Evolutionary conservation across 2,113 vertebrate genomes (phyloP).

Genomic region (Phaetusa simplex): DNA sequence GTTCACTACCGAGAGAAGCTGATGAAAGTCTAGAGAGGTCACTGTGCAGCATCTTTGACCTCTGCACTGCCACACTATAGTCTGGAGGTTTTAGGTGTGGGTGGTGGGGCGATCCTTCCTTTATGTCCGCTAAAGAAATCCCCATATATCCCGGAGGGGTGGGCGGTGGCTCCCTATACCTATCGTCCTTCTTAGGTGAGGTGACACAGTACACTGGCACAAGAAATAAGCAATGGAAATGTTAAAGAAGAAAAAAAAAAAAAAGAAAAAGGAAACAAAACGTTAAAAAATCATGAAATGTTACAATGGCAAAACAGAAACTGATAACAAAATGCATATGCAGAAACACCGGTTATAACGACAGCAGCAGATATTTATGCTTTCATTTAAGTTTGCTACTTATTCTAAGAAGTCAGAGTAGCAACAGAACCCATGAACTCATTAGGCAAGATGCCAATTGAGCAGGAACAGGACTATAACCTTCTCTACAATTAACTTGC

Average conservation of each 20-base stretch:
- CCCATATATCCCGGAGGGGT: conserved; percentile 97
- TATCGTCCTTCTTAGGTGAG: conserved; percentile 93
- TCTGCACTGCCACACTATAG: conserved; percentile 96
- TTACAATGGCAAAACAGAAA: conserved; percentile 78
- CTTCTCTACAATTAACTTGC: neutral
- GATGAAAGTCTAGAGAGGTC: conserved; percentile 74
- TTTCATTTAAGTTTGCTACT: neutral
- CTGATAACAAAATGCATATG: conserved; percentile 71
- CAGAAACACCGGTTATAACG: conserved; percentile 72
- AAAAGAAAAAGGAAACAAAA: conserved; percentile 70
- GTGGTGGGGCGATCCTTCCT: conserved; percentile 81
- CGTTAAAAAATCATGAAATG: conserved; percentile 79
- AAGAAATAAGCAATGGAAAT: conserved; percentile 78
- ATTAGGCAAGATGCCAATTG: neutral
- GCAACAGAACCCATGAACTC: neutral
- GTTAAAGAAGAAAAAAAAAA: conserved; percentile 76
- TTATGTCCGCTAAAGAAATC: conserved; percentile 90
- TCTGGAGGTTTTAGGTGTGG: conserved; percentile 91
- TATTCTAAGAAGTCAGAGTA: neutral
- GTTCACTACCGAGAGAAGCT: conserved; percentile 67
- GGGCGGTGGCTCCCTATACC: conserved; percentile 94
- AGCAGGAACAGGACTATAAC: neutral
- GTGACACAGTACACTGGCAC: conserved; percentile 97
- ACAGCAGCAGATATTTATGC: conserved; percentile 56
- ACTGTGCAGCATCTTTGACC: conserved; percentile 90